phyloP scores from a whole-genome alignment of 2,113 vertebrate genomes.

The Arizona elegans region DNA sequence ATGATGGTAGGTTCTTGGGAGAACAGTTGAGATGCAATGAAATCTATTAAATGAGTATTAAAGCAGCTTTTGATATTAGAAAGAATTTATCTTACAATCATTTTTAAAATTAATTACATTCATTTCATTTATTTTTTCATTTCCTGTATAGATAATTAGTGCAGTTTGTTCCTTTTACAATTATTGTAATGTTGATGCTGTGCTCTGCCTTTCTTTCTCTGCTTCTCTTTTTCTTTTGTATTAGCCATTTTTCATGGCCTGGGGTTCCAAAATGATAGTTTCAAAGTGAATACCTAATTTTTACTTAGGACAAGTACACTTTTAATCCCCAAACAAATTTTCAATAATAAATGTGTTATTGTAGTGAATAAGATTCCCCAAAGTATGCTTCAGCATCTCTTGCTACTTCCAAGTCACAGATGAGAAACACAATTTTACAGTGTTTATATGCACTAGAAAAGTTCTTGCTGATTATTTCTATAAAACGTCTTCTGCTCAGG shows the following conservation, averaged over 20 bases:
- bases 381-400: neutral
- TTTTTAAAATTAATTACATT: neutral
- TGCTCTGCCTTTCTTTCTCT: neutral
- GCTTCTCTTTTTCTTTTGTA: accelerated
- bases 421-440: neutral
- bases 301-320: neutral
- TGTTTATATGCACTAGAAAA: neutral
- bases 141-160: neutral
- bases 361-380: neutral
- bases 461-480: neutral
- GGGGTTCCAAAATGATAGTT: neutral
- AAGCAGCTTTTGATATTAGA: neutral
- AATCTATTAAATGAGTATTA: neutral
- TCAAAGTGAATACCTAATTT: neutral
- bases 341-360: neutral
- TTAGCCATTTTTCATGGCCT: neutral
- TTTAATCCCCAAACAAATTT: neutral
- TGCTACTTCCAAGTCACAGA: accelerated
- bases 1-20: neutral
- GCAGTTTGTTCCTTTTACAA: neutral
- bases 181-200: neutral
- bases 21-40: neutral
- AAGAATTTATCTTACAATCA: neutral
- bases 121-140: neutral
- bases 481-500: neutral